Percentiles rank a stretch among this genome's conserved stretches.
Evolutionary conservation across 2,113 vertebrate genomes (phyloP).

Genomic region (Grus americana): DNA sequence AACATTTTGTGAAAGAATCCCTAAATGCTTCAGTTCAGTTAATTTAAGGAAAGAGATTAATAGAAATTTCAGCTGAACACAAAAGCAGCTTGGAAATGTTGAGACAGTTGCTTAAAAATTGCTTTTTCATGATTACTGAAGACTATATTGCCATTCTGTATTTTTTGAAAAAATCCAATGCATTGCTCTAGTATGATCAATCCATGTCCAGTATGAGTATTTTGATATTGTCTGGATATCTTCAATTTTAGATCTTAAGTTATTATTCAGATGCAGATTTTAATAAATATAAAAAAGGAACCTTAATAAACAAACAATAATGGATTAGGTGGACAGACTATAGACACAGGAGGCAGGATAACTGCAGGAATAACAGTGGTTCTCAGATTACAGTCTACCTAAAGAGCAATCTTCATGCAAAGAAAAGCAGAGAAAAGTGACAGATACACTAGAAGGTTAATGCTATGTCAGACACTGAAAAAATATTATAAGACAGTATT

Average conservation of each 20-base stretch:
- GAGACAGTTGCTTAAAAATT: neutral
- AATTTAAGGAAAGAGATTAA: slow-evolving; percentile 22
- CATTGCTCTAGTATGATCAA: neutral
- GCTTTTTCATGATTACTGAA: neutral
- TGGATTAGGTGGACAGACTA: neutral
- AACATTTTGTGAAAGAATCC: neutral
- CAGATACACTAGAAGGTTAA: neutral
- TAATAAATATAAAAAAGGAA: neutral
- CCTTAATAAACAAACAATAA: neutral
- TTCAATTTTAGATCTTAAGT: neutral
- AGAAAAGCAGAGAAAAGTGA: neutral
- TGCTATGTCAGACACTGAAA: slow-evolving; percentile 23
- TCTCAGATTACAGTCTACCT: neutral
- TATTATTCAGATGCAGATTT: neutral
- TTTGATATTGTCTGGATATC: neutral
- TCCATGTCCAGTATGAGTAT: neutral
- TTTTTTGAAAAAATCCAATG: neutral
- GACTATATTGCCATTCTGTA: neutral
- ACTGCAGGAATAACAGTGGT: neutral
- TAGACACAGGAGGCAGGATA: neutral
- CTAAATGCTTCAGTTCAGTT: neutral
- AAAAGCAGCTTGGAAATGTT: neutral
- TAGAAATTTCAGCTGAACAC: slow-evolving; percentile 1
- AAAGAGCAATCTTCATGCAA: neutral
- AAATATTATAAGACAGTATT: neutral